Percentiles rank a stretch among this genome's conserved stretches.
These are phyloP conservation scores for Okamejei kenojei DNA, from an alignment of 2,797 vertebrate species.

Conservation along the genomic window DNA sequence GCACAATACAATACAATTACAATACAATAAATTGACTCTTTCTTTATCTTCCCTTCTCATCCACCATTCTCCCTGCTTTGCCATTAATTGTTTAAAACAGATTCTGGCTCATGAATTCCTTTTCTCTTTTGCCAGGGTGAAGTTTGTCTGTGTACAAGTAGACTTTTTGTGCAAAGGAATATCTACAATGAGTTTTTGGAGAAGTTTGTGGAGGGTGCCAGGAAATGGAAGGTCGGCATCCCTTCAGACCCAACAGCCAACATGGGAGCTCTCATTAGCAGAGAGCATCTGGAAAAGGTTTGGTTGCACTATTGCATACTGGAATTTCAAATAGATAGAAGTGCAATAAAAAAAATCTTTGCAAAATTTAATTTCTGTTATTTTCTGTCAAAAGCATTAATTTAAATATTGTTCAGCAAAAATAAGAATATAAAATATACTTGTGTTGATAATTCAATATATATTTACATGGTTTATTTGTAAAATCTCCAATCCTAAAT, in stretches of 20 bases:
- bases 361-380: neutral
- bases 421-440: neutral
- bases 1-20: too few relatives aligned
- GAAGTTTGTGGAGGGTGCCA: slow-evolving; percentile 76
- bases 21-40: neutral
- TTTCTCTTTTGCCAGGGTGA: slow-evolving; percentile 67
- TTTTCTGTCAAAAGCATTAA: neutral
- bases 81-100: neutral
- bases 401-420: neutral
- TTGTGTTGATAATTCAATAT: too few relatives aligned
- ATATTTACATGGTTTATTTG: neutral
- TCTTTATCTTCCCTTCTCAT: neutral
- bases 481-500: neutral
- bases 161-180: slow-evolving; percentile 84
- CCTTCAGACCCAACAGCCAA: slow-evolving; percentile 69
- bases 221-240: slow-evolving; percentile 77
- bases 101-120: neutral
- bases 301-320: neutral
- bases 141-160: slow-evolving; percentile 91
- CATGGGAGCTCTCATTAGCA: slow-evolving; percentile 86
- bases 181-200: slow-evolving; percentile 78
- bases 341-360: neutral
- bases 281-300: slow-evolving; percentile 87
- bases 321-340: neutral
- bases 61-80: too few relatives aligned